A percentile compares a stretch with the other conserved stretches of the same genome.
Evolutionary conservation across 1,140 invertebrate species (phyloP).

Genomic region (Lucilia sericata): DNA sequence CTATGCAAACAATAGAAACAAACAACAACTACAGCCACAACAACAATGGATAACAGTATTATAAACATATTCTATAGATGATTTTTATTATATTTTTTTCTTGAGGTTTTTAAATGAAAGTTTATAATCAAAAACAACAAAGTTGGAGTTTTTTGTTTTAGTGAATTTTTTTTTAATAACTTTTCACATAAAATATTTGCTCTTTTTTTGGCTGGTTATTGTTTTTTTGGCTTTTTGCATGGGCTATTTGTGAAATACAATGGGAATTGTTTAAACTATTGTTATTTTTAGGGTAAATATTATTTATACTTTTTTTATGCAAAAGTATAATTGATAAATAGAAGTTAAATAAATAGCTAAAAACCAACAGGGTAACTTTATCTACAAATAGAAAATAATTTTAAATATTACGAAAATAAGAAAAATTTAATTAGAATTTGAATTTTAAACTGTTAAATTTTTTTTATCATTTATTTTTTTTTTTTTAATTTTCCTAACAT

Average conservation of each 20-base stretch:
- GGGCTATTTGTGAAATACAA: constrained; percentile 1
- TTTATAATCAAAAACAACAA: constrained; percentile 39
- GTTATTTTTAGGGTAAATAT: neutral
- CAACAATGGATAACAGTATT: neutral
- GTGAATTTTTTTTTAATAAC: constrained; percentile 1
- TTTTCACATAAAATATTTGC: constrained; percentile 23
- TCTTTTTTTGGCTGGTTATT: neutral
- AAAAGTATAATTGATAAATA: constrained; percentile 33
- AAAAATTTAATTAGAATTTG: too few relatives aligned
- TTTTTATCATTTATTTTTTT: too few relatives aligned
- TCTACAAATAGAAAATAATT: too few relatives aligned
- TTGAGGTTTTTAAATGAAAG: constrained; percentile 19
- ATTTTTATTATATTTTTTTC: neutral
- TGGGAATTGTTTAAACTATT: constrained; percentile 34
- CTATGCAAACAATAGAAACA: constrained; percentile 6
- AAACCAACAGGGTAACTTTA: too few relatives aligned
- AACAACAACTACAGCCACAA: neutral
- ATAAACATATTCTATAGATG: neutral
- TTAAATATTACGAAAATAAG: too few relatives aligned
- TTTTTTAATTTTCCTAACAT: too few relatives aligned
- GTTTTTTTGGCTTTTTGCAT: neutral
- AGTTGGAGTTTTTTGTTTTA: neutral
- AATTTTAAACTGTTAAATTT: too few relatives aligned
- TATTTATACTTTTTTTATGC: too few relatives aligned
- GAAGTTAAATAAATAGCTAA: neutral